Percentiles rank a stretch among this genome's conserved stretches.
Conservation (phyloP, 2,797 vertebrate species). For the Notamacropus eugenii region DNA sequence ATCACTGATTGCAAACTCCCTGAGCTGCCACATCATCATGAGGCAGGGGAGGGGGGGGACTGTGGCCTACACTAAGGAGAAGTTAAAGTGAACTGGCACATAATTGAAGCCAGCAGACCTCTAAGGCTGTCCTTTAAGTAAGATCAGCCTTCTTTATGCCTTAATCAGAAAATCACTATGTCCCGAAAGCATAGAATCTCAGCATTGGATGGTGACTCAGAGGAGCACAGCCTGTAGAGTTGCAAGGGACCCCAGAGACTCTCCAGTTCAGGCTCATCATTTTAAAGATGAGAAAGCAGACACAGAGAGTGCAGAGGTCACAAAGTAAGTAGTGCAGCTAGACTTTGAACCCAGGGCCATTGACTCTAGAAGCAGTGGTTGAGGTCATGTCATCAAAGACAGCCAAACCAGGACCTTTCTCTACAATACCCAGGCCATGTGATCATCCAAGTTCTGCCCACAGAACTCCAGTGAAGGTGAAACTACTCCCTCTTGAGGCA, state of each 20-base stretch:
- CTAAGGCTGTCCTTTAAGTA: not conserved
- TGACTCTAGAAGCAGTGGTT: not conserved
- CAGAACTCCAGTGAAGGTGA: not conserved
- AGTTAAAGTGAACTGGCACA: not conserved
- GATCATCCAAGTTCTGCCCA: not conserved
- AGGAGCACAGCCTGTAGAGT: not conserved
- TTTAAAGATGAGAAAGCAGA: not conserved
- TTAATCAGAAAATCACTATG: not conserved
- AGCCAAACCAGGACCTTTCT: not conserved
- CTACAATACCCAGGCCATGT: not conserved
- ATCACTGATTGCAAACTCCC: not conserved
- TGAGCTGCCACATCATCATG: not conserved
- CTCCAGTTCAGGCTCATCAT: not conserved
- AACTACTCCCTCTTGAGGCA: not conserved
- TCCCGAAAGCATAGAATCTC: not conserved
- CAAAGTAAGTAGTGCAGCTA: not conserved
- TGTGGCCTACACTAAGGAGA: not conserved
- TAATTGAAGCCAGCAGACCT: not conserved
- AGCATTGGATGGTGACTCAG: not conserved
- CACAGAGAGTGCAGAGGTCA: not conserved
- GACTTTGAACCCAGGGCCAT: not conserved
- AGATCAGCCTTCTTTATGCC: not conserved
- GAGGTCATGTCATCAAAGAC: not conserved
- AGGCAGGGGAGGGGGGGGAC: not conserved
- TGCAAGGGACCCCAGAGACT: not conserved